Evolutionary conservation across 2,888 invertebrate species (phyloP).

Genomic region (Lycia hirtaria): DNA sequence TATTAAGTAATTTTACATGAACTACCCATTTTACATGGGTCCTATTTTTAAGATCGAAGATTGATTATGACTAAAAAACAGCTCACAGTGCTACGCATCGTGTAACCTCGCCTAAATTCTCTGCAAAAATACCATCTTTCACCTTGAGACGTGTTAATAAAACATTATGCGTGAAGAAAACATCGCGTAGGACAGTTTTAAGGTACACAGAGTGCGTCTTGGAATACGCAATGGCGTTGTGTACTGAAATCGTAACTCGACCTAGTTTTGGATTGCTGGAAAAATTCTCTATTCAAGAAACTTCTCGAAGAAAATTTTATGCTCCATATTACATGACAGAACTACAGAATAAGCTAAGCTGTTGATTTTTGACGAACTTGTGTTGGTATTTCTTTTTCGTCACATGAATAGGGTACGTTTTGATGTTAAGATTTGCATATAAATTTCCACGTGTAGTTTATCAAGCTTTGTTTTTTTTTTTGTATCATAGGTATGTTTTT

Average conservation of each 20-base stretch:
- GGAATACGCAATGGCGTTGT: conserved; percentile 15
- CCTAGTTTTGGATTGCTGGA: conserved; percentile 8
- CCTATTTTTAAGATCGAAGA: no score
- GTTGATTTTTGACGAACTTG: background rate
- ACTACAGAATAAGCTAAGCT: background rate
- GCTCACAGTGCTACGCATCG: conserved; percentile 2
- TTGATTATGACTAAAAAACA: no score
- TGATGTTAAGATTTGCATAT: no score
- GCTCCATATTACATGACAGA: conserved; percentile 4
- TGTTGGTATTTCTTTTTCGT: no score
- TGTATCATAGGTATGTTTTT: no score
- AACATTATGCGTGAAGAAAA: conserved; percentile 32
- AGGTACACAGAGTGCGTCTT: conserved; percentile 23
- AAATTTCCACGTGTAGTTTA: no score
- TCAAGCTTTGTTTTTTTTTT: no score
- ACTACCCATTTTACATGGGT: no score
- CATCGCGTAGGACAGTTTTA: conserved; percentile 23
- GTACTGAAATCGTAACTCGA: conserved; percentile 21
- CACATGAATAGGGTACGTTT: no score
- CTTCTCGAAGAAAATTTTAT: conserved; percentile 8
- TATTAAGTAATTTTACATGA: no score
- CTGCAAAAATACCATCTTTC: conserved; percentile 27
- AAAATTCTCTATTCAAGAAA: no score
- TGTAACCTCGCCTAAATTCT: conserved; percentile 20
- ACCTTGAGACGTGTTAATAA: conserved; percentile 35